A percentile compares a stretch with the other conserved stretches of the same genome.
Evolutionary conservation across 2,888 invertebrate species (phyloP).

Genomic region (Apamea monoglypha): DNA sequence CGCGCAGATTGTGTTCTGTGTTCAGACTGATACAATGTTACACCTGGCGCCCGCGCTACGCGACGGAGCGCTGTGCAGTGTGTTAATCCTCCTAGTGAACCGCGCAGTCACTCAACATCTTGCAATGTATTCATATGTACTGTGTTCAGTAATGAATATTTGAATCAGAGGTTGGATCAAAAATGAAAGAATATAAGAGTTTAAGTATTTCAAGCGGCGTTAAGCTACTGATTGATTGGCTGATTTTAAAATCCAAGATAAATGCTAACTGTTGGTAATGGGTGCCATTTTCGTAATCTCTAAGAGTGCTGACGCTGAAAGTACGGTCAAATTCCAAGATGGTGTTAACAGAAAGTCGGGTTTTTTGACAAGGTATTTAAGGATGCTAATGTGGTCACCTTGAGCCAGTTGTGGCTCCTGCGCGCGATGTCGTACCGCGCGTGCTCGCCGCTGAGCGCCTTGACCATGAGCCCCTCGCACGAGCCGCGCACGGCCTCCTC

Average conservation of each 20-base stretch:
- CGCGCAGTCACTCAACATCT: too few relatives aligned
- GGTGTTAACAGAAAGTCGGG: not conserved
- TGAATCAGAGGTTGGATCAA: too few relatives aligned
- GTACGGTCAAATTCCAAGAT: not conserved
- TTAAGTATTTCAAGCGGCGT: too few relatives aligned
- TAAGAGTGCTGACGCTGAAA: not conserved
- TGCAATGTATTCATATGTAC: too few relatives aligned
- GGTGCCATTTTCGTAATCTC: not conserved
- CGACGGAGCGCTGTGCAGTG: too few relatives aligned
- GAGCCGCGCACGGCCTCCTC: slow-evolving; percentile 97
- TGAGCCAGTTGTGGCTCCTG: slow-evolving; percentile 98
- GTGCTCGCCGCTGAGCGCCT: slow-evolving; percentile 95
- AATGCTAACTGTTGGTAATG: too few relatives aligned
- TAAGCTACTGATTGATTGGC: not conserved
- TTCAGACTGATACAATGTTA: too few relatives aligned
- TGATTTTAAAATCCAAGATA: not conserved
- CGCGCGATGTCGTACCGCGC: slow-evolving; percentile 99
- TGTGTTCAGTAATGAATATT: too few relatives aligned
- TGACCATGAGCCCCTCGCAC: slow-evolving; percentile 99
- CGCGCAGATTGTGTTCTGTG: too few relatives aligned
- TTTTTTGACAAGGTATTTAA: too few relatives aligned
- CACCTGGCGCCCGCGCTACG: too few relatives aligned
- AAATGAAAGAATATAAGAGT: not conserved
- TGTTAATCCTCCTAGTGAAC: too few relatives aligned
- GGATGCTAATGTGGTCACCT: slow-evolving; percentile 81